These are phyloP conservation scores for Tethya wilhelma DNA, from an alignment of 37 sponge, comb jelly and placozoan species.

Conservation along the genomic window DNA sequence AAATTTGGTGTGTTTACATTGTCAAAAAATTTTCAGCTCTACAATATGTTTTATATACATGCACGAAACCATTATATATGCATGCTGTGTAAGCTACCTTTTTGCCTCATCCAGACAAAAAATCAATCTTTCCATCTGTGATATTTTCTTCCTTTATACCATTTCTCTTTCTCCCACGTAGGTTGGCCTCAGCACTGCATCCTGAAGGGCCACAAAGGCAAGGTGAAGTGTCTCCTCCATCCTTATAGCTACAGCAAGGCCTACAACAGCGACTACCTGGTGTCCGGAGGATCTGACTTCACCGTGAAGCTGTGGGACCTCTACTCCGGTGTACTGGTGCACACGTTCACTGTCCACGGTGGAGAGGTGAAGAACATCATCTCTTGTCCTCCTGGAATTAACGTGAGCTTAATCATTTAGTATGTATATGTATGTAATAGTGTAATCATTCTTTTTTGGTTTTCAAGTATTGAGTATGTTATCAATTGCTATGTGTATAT, in stretches of 20 bases:
- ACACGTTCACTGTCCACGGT: slow-evolving; percentile 82
- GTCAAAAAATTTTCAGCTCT: too few relatives aligned
- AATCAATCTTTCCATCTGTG: too few relatives aligned
- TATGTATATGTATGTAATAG: too few relatives aligned
- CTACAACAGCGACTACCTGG: slow-evolving; percentile 67
- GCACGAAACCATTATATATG: too few relatives aligned
- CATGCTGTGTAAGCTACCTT: too few relatives aligned
- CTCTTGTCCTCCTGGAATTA: slow-evolving; percentile 75
- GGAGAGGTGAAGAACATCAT: slow-evolving; percentile 74
- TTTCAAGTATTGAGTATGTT: background rate
- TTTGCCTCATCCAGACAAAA: too few relatives aligned
- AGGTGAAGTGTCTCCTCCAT: slow-evolving; percentile 80
- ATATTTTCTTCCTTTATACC: too few relatives aligned
- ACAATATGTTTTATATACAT: too few relatives aligned
- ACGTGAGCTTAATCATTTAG: too few relatives aligned
- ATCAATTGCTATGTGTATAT: background rate
- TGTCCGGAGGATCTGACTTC: slow-evolving; percentile 92
- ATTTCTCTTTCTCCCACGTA: slow-evolving; percentile 1
- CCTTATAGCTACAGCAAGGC: slow-evolving; percentile 65
- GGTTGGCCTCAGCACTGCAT: slow-evolving; percentile 86
- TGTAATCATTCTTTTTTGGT: too few relatives aligned
- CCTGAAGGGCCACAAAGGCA: slow-evolving; percentile 75
- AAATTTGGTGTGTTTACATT: too few relatives aligned
- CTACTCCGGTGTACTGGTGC: slow-evolving; percentile 68
- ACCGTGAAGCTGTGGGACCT: slow-evolving; percentile 94